phyloP scores from a whole-genome alignment of 2,888 invertebrate genomes.

The Drosophila dives region DNA sequence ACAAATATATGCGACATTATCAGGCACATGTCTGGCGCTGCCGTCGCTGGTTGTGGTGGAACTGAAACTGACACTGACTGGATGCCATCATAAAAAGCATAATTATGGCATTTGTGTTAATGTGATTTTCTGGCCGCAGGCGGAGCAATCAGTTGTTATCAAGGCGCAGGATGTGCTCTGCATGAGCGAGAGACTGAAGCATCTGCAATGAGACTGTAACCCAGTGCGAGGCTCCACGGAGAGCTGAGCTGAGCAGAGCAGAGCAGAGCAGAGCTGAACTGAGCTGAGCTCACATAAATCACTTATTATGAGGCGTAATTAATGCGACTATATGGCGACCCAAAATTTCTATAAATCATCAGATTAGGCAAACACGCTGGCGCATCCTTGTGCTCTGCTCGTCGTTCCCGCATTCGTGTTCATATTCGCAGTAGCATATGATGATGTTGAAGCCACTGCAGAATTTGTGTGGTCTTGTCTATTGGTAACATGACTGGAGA shows the following conservation, averaged over 20 bases:
- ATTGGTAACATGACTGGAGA: conserved; percentile 55
- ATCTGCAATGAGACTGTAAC: conserved; percentile 9
- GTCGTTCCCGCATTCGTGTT: not conserved
- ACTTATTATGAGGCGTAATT: conserved; percentile 86
- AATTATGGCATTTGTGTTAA: conserved; percentile 82
- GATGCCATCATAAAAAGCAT: conserved; percentile 75
- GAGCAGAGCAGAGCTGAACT: conserved; percentile 23
- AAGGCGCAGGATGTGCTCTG: conserved; percentile 58
- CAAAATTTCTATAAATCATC: conserved; percentile 85
- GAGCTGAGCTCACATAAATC: conserved; percentile 83
- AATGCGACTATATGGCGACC: conserved; percentile 85
- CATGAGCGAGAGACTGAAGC: conserved; percentile 26
- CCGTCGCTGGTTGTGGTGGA: conserved; percentile 19
- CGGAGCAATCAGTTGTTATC: conserved; percentile 70
- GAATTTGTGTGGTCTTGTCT: conserved; percentile 33
- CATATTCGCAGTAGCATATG: conserved; percentile 27
- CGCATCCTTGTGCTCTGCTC: conserved; percentile 27
- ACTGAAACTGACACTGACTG: conserved; percentile 38
- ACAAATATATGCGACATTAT: conserved; percentile 29
- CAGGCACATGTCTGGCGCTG: conserved; percentile 25
- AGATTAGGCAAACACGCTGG: conserved; percentile 82
- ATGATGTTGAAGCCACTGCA: conserved; percentile 31
- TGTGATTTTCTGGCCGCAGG: conserved; percentile 81
- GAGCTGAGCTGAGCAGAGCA: conserved; percentile 50
- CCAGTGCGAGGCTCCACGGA: conserved; percentile 17